Evolutionary conservation across 2,797 vertebrate genomes (phyloP).

Genomic region (Cryptoblepharus egeriae): DNA sequence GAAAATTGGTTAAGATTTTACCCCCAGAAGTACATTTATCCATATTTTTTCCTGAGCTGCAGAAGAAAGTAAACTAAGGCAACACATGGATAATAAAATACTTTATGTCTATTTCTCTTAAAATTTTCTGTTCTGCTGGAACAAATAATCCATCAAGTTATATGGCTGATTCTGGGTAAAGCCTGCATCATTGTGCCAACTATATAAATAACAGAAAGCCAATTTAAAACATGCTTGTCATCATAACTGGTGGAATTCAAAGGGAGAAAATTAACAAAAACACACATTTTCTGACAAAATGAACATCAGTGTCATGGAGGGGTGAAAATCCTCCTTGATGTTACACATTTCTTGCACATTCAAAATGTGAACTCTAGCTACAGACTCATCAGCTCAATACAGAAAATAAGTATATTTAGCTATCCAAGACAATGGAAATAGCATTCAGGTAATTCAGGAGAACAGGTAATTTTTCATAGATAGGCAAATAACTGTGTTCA

Average conservation of each 20-base stretch:
- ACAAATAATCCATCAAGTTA: neutral
- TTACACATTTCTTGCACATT: neutral
- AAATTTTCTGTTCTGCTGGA: neutral
- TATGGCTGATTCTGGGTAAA: neutral
- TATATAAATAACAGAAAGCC: neutral
- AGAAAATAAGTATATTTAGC: neutral
- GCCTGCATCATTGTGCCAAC: neutral
- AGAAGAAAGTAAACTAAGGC: neutral
- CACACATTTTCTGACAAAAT: neutral
- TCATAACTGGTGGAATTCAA: neutral
- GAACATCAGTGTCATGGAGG: neutral
- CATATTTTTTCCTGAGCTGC: neutral
- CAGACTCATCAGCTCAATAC: neutral
- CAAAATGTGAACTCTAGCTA: neutral
- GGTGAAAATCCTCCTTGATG: neutral
- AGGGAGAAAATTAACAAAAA: neutral
- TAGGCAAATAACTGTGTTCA: slow-evolving; percentile 25
- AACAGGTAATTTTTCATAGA: slow-evolving; percentile 10
- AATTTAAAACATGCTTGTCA: neutral
- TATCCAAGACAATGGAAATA: slow-evolving; percentile 19
- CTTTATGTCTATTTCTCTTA: neutral
- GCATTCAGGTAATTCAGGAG: slow-evolving; percentile 25
- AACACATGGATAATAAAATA: neutral
- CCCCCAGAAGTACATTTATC: neutral
- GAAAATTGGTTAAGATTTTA: too few relatives aligned